Percentiles rank a stretch among this genome's conserved stretches.
These are phyloP conservation scores for Erythrocercus mccallii DNA, from an alignment of 2,113 vertebrate species.

Conservation along the genomic window DNA sequence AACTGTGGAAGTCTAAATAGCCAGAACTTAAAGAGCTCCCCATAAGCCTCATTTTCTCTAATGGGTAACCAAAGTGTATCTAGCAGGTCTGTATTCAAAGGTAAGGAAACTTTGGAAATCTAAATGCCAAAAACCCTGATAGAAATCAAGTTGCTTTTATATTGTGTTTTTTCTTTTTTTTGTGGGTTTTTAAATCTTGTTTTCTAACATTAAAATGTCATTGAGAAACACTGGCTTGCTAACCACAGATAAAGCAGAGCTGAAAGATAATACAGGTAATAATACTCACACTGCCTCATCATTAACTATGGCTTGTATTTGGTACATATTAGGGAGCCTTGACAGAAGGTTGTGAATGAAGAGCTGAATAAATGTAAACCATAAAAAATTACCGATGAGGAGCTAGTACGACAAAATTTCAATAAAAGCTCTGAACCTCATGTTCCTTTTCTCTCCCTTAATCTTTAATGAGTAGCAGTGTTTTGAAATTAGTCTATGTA, in stretches of 20 bases:
- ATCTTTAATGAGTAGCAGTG: slow-evolving; percentile 10
- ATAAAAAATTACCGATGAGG: slow-evolving; percentile 4
- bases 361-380: neutral
- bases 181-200: neutral
- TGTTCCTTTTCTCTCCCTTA: slow-evolving; percentile 2
- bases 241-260: slow-evolving; percentile 14
- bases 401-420: neutral
- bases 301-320: slow-evolving; percentile 59
- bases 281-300: too few species aligned
- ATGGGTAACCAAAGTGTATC: slow-evolving; percentile 19
- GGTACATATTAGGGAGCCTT: slow-evolving; percentile 20
- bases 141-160: slow-evolving; percentile 35
- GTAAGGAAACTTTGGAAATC: slow-evolving; percentile 36
- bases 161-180: neutral
- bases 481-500: slow-evolving; percentile 29
- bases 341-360: slow-evolving; percentile 37
- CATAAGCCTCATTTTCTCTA: slow-evolving; percentile 7
- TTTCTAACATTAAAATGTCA: slow-evolving; percentile 65
- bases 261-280: slow-evolving; percentile 57
- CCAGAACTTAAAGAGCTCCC: neutral
- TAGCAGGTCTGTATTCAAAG: slow-evolving; percentile 33
- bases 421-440: slow-evolving; percentile 9
- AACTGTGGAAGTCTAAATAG: neutral
- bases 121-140: neutral
- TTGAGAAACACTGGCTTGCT: slow-evolving; percentile 29